Percentiles rank a stretch among this genome's conserved stretches.
phyloP scores from a whole-genome alignment of 2,113 vertebrate genomes.

The Delphinus delphis region DNA sequence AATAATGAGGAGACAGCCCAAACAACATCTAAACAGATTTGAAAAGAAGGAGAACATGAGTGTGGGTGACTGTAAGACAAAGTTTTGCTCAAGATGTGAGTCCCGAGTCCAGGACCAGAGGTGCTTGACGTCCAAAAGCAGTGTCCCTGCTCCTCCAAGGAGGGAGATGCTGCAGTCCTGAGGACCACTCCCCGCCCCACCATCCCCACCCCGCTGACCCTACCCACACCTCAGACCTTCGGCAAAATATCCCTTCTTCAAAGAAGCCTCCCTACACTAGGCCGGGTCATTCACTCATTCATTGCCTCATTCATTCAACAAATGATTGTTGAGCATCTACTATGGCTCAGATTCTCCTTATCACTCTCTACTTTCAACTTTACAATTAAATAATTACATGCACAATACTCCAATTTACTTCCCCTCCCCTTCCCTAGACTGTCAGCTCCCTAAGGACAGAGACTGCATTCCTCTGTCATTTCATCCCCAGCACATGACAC shows the following conservation, averaged over 20 bases:
- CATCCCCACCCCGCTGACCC: not conserved
- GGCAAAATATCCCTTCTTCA: not conserved
- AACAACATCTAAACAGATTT: not conserved
- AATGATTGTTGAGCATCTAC: not conserved
- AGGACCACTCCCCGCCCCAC: not conserved
- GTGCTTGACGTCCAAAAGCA: accelerated
- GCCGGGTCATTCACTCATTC: not conserved
- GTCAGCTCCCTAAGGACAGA: not conserved
- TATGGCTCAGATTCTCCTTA: not conserved
- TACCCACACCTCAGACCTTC: not conserved
- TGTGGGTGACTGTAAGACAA: not conserved
- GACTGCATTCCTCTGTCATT: not conserved
- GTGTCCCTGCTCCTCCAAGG: not conserved
- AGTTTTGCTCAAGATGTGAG: not conserved
- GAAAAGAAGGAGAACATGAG: not conserved
- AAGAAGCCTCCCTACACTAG: not conserved
- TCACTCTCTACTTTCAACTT: not conserved
- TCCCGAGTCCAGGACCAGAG: not conserved
- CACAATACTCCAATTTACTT: not conserved
- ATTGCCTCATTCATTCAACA: not conserved
- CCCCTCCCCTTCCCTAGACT: not conserved
- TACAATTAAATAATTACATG: not conserved
- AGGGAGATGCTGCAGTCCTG: no score
- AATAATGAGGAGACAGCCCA: not conserved
- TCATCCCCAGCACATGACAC: not conserved